phyloP scores from a whole-genome alignment of 2,797 vertebrate genomes.

The Lagodon rhomboides region DNA sequence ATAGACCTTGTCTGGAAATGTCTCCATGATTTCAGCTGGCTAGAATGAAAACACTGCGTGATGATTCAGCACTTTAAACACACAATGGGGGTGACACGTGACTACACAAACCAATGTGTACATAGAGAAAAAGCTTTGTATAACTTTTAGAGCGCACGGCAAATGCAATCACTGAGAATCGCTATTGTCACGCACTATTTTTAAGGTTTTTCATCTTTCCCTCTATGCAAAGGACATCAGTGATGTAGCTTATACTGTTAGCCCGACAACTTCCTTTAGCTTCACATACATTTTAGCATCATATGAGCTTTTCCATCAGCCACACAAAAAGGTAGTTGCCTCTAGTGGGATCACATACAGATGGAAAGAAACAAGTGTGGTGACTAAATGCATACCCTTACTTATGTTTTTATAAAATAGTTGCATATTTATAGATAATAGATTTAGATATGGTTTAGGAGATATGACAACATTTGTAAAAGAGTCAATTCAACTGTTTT shows the following conservation, averaged over 20 bases:
- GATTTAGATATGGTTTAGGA: no score
- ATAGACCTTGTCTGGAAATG: constrained; percentile 36
- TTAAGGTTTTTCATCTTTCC: not conserved
- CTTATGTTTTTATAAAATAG: no score
- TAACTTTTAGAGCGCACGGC: not conserved
- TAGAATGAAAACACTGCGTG: constrained; percentile 28
- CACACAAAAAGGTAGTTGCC: not conserved
- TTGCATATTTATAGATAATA: no score
- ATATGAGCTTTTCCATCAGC: not conserved
- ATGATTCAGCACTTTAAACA: constrained; percentile 38
- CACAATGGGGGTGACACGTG: constrained; percentile 4
- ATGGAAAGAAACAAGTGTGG: not conserved
- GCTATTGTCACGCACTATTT: not conserved
- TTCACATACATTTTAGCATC: not conserved
- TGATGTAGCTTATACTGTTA: not conserved
- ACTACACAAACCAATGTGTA: not conserved
- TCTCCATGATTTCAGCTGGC: constrained; percentile 35
- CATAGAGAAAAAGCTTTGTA: not conserved
- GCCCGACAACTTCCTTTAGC: not conserved
- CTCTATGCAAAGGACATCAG: not conserved
- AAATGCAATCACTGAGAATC: not conserved
- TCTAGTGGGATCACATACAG: not conserved
- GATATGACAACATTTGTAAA: no score
- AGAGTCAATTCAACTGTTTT: no score
- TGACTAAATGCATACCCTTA: not conserved